Evolutionary conservation across 2,888 invertebrate species (phyloP), one percentile per base, ranked within the genome.

Genomic region (Leucania comma): DNA sequence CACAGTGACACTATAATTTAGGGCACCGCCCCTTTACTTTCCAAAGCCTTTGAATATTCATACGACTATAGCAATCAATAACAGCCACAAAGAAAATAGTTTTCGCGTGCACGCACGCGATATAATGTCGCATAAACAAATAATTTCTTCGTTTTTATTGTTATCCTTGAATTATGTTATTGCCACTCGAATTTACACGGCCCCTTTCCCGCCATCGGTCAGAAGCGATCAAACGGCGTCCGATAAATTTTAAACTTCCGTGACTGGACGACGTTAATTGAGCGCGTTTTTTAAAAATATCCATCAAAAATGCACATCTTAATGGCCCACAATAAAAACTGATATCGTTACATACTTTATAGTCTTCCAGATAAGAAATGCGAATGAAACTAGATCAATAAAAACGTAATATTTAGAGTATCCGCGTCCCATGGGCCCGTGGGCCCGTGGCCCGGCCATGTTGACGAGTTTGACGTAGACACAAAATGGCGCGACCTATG

Each of bases 71-170:
- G 94, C 93, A 95, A 95, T 96, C 95, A 95, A 96, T 96, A 96
- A 94, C 92, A 90, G 90, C 90, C 90, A 93, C 94, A 93, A 93
- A 94, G 93, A 94, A 90, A 94, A 93, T 95, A 93, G 93, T 94
- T 95, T 95, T 95, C 93, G 95, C 95, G 95, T 95, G 95, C 92
- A 90, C 91, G 93, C 95, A 95, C 95, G 95, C 95, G 92, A 96
- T 94, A 91, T 89, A 89, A 90, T 94, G 94, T 94, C 95, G 94
- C 94, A 93, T 94, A 94, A 95, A 95, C 94, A 95, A 95, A 94
- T 94, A 95, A 94, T 94, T 94, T 94, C 91, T 92, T 90, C 90
- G 90, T 90, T 93, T 93, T 94, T 95, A 91, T 92, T 92, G 90
- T 92, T 91, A 93, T 92, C 90, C 90, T 88, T 92, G 91, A 91